A percentile compares a stretch with the other conserved stretches of the same genome.
Evolutionary conservation across 2,888 invertebrate species (phyloP).

Genomic region (Tetrapedia diversipes): DNA sequence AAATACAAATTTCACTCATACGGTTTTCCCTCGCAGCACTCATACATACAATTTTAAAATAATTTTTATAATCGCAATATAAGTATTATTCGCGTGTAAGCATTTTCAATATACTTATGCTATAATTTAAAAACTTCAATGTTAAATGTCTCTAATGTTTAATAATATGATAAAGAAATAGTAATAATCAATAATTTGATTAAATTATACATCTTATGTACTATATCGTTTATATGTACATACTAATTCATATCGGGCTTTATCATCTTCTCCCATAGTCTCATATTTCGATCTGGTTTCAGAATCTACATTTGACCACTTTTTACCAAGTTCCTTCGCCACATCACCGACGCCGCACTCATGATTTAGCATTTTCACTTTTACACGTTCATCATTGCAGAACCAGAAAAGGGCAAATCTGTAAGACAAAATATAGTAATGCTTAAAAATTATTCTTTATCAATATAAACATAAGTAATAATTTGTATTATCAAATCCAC

Average conservation of each 20-base stretch:
- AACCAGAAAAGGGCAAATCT: slow-evolving; percentile 99
- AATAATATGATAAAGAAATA: too few relatives aligned
- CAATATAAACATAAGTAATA: slow-evolving; percentile 12
- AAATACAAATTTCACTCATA: slow-evolving; percentile 83
- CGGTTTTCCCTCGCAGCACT: slow-evolving; percentile 75
- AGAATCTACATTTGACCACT: slow-evolving; percentile 95
- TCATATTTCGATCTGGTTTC: slow-evolving; percentile 95
- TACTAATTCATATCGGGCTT: slow-evolving; percentile 97
- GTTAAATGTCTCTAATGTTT: not conserved
- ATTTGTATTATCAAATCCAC: too few relatives aligned
- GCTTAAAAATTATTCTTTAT: not conserved
- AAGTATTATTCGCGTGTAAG: not conserved
- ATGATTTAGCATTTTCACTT: slow-evolving; percentile 96
- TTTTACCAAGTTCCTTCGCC: slow-evolving; percentile 97
- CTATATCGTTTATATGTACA: slow-evolving; percentile 2
- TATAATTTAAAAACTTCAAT: not conserved
- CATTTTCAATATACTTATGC: not conserved
- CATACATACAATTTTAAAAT: slow-evolving; percentile 82
- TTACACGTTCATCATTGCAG: slow-evolving; percentile 98
- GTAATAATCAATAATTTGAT: not conserved
- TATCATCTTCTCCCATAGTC: slow-evolving; percentile 96
- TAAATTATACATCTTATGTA: not conserved
- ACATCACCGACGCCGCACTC: slow-evolving; percentile 98
- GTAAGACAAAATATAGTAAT: slow-evolving; percentile 70
- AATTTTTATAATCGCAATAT: slow-evolving; percentile 79